Evolutionary conservation across 1,140 invertebrate genomes (phyloP).

Genomic region (Tetramorium simillimum): DNA sequence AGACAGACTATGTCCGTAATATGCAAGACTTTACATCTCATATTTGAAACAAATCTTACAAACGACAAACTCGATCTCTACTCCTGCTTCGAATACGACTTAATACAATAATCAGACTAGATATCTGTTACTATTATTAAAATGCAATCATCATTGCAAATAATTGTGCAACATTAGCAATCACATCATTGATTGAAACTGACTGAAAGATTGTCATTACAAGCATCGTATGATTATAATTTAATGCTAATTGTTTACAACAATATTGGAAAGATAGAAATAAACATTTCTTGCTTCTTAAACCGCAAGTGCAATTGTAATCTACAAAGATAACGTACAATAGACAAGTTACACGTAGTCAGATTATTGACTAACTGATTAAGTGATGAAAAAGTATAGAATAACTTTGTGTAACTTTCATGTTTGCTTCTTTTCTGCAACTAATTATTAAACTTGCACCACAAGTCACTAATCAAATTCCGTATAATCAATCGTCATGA

Average conservation of each 20-base stretch:
- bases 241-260: not conserved
- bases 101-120: constrained; percentile 7
- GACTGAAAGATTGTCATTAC: not conserved
- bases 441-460: constrained; percentile 11
- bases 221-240: not conserved
- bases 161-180: not conserved
- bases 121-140: not conserved
- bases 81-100: not conserved
- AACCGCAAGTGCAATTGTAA: not conserved
- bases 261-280: not conserved
- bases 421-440: not conserved
- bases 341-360: not conserved
- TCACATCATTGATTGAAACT: not conserved
- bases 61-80: not conserved
- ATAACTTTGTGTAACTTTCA: not conserved
- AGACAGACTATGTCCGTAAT: not conserved
- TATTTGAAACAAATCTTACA: not conserved
- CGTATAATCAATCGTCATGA: not conserved
- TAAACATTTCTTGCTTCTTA: not conserved
- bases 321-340: not conserved
- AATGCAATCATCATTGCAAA: not conserved
- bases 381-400: not conserved
- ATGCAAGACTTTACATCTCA: not conserved
- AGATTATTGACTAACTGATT: not conserved
- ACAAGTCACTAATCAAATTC: not conserved